Base-by-base conservation (phyloP, 1,140 invertebrate genomes). In the Planococcus citri region DNA sequence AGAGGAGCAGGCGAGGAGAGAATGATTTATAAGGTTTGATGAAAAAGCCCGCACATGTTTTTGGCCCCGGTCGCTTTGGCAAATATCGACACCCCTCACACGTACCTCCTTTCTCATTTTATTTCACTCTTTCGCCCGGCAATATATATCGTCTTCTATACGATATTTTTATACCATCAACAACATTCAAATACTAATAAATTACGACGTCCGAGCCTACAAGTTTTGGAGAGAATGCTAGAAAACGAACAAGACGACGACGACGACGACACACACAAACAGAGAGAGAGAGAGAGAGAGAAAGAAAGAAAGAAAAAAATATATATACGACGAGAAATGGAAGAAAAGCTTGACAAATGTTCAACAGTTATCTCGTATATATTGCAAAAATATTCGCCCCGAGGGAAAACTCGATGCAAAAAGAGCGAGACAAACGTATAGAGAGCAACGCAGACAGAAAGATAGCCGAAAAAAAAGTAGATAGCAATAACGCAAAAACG, bases 291-390 rank as follows among this genome's bases (percentile, higher is more conserved):
- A n/a, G n/a, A n/a, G n/a, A n/a, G n/a, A n/a, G n/a, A n/a, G n/a
- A n/a, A n/a, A n/a, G n/a, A n/a, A n/a, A 60, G n/a, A 20, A 60
- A 17, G 21, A 60, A 60, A 60, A 60, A 60, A 60, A 60, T 33
- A 33, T 33, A 33, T 12, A 6, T 12, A 12, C 29, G 29, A 33
- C 29, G 29, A 6, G 12, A 33, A 33, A 33, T 33, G 3, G 29
- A 33, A 33, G 12, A 33, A 64, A 64, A 64, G 60, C 60, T 64
- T 64, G 60, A 64, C 60, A 64, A 64, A 64, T 64, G 60, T 64
- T 64, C 60, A 64, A 64, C 60, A 64, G 60, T 64, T 64, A 64
- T 64, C 60, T 25, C 60, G 60, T 64, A 64, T 64, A 64, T 64
- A 27, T 64, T 64, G 60, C 60, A 64, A 64, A 64, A 64, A 64